phyloP scores from a whole-genome alignment of 1,140 invertebrate genomes.

The Holotrichia oblita region DNA sequence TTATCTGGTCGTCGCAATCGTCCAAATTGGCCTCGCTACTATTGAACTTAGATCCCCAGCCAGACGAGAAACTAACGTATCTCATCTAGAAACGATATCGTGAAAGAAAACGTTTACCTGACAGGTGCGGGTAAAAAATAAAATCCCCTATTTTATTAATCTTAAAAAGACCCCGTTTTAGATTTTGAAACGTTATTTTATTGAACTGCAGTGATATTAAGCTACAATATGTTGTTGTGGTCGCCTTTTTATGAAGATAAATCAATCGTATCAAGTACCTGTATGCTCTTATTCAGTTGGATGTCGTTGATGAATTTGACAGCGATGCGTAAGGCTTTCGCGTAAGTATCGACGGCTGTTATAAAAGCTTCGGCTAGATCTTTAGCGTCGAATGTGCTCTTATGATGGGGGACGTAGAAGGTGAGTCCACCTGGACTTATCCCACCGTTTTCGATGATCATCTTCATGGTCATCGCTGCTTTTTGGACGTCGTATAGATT shows the following conservation, averaged over 20 bases:
- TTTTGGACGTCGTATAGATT: conserved; percentile 64
- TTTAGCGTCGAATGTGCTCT: conserved; percentile 65
- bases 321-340: conserved; percentile 66
- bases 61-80: conserved; percentile 67
- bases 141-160: not conserved
- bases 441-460: conserved; percentile 61
- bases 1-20: conserved; percentile 66
- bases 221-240: not conserved
- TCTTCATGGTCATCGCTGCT: conserved; percentile 52
- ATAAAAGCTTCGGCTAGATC: conserved; percentile 69
- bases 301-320: conserved; percentile 63
- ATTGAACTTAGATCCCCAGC: conserved; percentile 67
- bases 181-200: not conserved
- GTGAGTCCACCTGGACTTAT: conserved; percentile 70
- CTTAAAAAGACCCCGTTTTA: not conserved
- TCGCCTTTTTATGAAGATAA: not conserved
- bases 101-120: not conserved
- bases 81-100: conserved; percentile 60
- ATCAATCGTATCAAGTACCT: conserved; percentile 35
- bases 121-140: too few species aligned
- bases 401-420: conserved; percentile 65
- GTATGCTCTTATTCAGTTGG: conserved; percentile 46
- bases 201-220: not conserved
- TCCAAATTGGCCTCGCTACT: conserved; percentile 67
- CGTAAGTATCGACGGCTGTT: conserved; percentile 69